Conservation (phyloP, 2,113 vertebrate genomes). For the Callorhinus ursinus region DNA sequence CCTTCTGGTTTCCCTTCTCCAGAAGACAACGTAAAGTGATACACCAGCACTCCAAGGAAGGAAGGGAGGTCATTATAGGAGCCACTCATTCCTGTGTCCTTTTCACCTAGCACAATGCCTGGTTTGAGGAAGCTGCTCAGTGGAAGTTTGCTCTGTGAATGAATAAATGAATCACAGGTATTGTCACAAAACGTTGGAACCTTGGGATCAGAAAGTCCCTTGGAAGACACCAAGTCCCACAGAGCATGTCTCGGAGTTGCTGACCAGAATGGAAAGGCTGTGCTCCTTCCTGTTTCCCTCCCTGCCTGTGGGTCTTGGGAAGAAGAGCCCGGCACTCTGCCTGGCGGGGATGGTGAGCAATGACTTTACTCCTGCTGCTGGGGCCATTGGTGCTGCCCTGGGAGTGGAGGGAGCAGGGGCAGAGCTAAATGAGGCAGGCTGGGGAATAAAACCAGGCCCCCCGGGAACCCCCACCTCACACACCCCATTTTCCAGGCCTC, state of each 20-base stretch:
- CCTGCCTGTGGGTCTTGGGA: not conserved
- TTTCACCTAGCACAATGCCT: not conserved
- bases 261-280: not conserved
- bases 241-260: not conserved
- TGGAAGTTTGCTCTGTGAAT: conserved; percentile 5
- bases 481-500: not conserved
- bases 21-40: not conserved
- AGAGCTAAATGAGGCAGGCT: not conserved
- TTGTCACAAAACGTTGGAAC: not conserved
- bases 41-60: not conserved
- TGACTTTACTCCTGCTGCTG: not conserved
- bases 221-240: not conserved
- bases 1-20: not conserved
- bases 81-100: not conserved
- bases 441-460: not conserved
- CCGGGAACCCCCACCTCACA: not conserved
- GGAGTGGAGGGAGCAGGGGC: not conserved
- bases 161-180: conserved; percentile 33
- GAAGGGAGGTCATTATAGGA: not conserved
- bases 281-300: not conserved
- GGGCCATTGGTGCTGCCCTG: not conserved
- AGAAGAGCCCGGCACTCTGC: not conserved
- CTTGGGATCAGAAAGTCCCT: conserved; percentile 2
- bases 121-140: not conserved
- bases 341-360: not conserved